A percentile compares a stretch with the other conserved stretches of the same genome.
Evolutionary conservation across 1,140 invertebrate species (phyloP).

Genomic region (Eupristina koningsbergeri): DNA sequence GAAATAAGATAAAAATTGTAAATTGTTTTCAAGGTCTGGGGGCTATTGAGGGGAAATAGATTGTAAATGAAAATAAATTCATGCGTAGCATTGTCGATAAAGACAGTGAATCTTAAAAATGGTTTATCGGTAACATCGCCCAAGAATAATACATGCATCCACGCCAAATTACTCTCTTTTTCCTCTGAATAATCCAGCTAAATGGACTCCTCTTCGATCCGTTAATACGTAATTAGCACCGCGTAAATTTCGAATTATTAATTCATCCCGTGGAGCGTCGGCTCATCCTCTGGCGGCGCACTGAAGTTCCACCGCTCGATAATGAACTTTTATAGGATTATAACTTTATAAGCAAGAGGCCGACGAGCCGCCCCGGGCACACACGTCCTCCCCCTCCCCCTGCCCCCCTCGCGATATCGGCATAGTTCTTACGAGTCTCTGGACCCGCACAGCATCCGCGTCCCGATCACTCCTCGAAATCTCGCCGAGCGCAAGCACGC

Average conservation of each 20-base stretch:
- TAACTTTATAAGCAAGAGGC: neutral
- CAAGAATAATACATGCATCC: neutral
- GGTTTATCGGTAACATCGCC: neutral
- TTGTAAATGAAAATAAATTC: neutral
- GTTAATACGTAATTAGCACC: neutral
- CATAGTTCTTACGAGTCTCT: neutral
- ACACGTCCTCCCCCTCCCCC: neutral
- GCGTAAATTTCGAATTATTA: slow-evolving; percentile 8
- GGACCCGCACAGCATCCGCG: too few relatives aligned
- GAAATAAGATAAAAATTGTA: too few relatives aligned
- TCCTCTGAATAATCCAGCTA: neutral
- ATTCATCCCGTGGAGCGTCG: neutral
- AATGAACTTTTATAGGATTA: slow-evolving; percentile 27
- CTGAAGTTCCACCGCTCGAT: neutral
- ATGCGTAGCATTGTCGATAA: neutral
- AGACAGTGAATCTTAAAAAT: neutral
- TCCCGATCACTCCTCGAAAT: neutral
- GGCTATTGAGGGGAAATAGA: too few relatives aligned
- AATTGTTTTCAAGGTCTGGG: too few relatives aligned
- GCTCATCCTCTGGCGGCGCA: neutral
- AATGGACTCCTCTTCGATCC: neutral
- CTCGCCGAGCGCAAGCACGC: neutral
- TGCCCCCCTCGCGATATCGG: neutral
- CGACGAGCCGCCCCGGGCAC: neutral
- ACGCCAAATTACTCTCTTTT: neutral